Conservation (phyloP, 2,888 invertebrate genomes). For the Ametastegia equiseti region DNA sequence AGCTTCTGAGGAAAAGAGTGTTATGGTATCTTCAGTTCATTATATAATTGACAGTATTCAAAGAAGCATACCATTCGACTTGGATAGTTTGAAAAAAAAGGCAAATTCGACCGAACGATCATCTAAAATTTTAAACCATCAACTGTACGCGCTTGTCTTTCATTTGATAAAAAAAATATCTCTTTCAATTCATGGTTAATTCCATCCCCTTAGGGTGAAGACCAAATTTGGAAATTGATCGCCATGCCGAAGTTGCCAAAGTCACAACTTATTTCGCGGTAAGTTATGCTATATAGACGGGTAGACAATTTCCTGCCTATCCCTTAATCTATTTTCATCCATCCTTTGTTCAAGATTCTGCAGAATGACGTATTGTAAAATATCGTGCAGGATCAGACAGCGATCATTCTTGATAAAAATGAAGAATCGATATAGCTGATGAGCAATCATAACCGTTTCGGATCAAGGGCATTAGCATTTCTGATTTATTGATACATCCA, state of each 20-base stretch:
- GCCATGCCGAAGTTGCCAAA: neutral
- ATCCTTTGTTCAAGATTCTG: too few relatives aligned
- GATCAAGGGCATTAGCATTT: neutral
- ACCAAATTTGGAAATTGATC: too few relatives aligned
- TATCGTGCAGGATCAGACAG: neutral
- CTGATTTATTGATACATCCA: neutral
- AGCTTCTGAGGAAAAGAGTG: conserved; percentile 6
- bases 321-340: too few relatives aligned
- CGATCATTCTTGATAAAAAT: neutral
- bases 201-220: too few relatives aligned
- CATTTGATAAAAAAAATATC: neutral
- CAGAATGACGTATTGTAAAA: too few relatives aligned
- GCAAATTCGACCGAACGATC: neutral
- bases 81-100: neutral
- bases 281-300: neutral
- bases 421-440: neutral
- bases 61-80: neutral
- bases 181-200: neutral
- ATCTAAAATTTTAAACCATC: neutral
- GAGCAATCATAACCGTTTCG: neutral
- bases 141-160: neutral
- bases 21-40: neutral
- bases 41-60: neutral
- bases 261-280: neutral
- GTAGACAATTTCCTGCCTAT: too few relatives aligned